Evolutionary conservation across 2,113 vertebrate species (phyloP).

Genomic region (Xyrauchen texanus): DNA sequence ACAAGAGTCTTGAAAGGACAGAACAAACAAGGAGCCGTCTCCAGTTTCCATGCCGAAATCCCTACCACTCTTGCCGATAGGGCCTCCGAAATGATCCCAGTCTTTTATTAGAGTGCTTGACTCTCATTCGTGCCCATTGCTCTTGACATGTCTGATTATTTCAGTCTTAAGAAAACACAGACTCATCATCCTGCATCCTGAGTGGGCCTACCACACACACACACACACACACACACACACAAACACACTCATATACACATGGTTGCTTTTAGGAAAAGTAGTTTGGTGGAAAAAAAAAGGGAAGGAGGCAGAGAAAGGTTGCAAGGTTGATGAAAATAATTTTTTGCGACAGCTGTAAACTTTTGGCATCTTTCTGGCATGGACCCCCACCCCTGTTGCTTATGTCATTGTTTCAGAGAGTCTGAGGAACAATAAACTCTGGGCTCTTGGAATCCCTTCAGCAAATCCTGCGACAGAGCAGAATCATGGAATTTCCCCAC

Average conservation of each 20-base stretch:
- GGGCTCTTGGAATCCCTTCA: constrained; percentile 49
- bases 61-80: constrained; percentile 9
- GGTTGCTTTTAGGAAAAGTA: constrained; percentile 38
- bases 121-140: constrained; percentile 45
- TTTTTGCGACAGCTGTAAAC: constrained; percentile 65
- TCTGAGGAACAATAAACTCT: constrained; percentile 53
- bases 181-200: constrained; percentile 17
- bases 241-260: constrained; percentile 1
- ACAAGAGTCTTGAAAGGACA: constrained; percentile 63
- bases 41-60: constrained; percentile 43
- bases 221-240: not conserved
- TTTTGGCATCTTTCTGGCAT: constrained; percentile 58
- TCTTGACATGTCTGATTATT: constrained; percentile 49
- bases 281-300: constrained; percentile 14
- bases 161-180: constrained; percentile 48
- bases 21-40: constrained; percentile 63
- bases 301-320: constrained; percentile 40
- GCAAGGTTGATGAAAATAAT: constrained; percentile 44
- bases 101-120: constrained; percentile 45
- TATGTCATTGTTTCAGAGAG: constrained; percentile 49
- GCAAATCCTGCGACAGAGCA: constrained; percentile 43
- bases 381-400: constrained; percentile 39
- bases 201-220: constrained; percentile 18
- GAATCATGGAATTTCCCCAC: constrained; percentile 76
- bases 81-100: constrained; percentile 36